Evolutionary conservation across 2,888 invertebrate genomes (phyloP).

Genomic region (Drosophila picticornis): DNA sequence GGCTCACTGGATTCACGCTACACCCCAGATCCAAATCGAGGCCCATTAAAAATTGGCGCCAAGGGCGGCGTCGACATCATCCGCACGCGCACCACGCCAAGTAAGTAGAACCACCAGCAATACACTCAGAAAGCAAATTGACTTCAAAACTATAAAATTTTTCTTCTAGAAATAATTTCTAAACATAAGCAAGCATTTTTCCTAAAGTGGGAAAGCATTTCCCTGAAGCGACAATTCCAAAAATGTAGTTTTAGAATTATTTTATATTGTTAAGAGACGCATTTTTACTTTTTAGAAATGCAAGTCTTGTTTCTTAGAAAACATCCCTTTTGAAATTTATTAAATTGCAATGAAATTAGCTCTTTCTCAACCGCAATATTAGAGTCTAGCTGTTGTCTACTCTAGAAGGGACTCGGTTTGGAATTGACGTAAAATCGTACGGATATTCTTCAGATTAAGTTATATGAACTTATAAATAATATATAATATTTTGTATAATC

Average conservation of each 20-base stretch:
- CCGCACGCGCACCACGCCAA: constrained; percentile 89
- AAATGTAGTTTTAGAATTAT: neutral
- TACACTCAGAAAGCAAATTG: neutral
- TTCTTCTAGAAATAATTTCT: neutral
- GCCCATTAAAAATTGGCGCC: constrained; percentile 86
- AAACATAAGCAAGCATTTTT: neutral
- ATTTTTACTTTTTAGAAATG: neutral
- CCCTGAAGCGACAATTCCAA: neutral
- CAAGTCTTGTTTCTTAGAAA: too few species aligned
- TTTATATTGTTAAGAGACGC: neutral
- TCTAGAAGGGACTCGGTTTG: too few species aligned
- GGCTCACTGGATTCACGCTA: constrained; percentile 88
- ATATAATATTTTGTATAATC: neutral
- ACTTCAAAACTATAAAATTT: neutral
- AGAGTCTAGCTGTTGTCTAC: neutral
- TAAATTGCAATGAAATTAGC: too few species aligned
- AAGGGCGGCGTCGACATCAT: constrained; percentile 91
- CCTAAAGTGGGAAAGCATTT: neutral
- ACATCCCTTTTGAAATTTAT: too few species aligned
- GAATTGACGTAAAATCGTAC: too few species aligned
- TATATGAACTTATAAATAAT: too few species aligned
- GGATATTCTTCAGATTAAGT: too few species aligned
- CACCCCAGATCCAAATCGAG: constrained; percentile 92
- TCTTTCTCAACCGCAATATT: neutral
- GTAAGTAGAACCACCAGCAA: constrained; percentile 84